Base-by-base conservation (phyloP, 2,797 vertebrate genomes). In the Alcedo quadribrachys region DNA sequence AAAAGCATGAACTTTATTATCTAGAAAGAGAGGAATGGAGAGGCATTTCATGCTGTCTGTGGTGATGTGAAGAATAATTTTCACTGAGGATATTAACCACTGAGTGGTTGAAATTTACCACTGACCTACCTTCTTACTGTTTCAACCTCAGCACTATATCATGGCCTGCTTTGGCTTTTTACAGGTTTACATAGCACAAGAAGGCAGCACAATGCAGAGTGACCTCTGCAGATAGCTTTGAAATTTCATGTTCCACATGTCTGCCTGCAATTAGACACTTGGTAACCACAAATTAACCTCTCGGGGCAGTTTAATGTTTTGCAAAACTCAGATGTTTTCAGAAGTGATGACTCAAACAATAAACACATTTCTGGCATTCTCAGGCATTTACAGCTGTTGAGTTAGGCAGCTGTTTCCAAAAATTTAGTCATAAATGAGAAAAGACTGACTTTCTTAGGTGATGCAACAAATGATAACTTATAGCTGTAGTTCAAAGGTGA, bases 401-500 rank as follows among this genome's bases (percentile, higher is more conserved):
- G n/a, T 68, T 19, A 80, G 48, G 68, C 6, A 71, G 24, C 27
- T 54, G 18, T 57, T 87, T 71, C 83, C 27, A 79, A 81, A 74
- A 90, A 15, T 62, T 71, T 55, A 9, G 6, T 40, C 27, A 28
- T 50, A 89, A 88, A 82, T 69, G 11, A 51, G 24, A 77, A 67
- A 84, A 73, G 0, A 85, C 62, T 60, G n/a, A 21, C 22, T 93
- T 76, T 45, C 55, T 66, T 53, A 81, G 60, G 20, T 70, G 61
- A 42, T 68, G 27, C 11, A 74, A 50, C 15, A 65, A 37, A 87
- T 77, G 16, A 50, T 76, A 57, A 43, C 53, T 73, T 74, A 60
- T 32, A 70, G 27, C n/a, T 71, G 8, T 12, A 78, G 43, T 85
- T 94, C 82, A 82, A 85, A 95, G 62, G 62, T 65, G 58, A 75